These are phyloP conservation scores for Onychomys torridus DNA, from an alignment of 2,797 vertebrate genomes.

Conservation along the genomic window DNA sequence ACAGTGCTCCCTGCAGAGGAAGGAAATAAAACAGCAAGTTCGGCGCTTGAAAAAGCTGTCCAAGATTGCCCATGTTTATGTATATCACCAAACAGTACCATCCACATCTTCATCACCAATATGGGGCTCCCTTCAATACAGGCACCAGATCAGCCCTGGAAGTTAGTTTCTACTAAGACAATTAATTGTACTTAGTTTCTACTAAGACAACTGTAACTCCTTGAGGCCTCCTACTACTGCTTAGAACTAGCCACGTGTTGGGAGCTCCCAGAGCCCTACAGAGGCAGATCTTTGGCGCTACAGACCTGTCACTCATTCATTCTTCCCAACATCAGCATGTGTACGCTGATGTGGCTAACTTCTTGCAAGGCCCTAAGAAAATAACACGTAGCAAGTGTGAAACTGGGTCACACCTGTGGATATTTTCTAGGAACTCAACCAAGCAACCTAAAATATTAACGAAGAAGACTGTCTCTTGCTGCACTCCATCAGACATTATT, in stretches of 20 bases:
- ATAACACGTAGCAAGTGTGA: not conserved
- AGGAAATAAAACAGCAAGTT: not conserved
- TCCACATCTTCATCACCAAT: not conserved
- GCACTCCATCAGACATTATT: not conserved
- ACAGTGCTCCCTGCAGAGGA: not conserved
- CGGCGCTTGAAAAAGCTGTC: not conserved
- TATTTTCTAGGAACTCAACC: conserved; percentile 14
- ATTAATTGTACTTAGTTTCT: conserved; percentile 24
- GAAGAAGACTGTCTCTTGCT: not conserved
- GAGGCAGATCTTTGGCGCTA: not conserved
- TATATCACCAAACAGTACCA: conserved; percentile 27
- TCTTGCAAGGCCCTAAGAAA: conserved; percentile 7
- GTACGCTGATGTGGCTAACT: not conserved
- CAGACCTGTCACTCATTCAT: not conserved
- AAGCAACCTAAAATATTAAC: conserved; percentile 42
- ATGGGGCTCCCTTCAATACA: not conserved
- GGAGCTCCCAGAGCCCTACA: not conserved
- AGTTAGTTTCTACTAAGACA: conserved; percentile 43
- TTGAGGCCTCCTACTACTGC: not conserved
- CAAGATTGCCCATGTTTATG: not conserved
- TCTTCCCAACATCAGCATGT: not conserved
- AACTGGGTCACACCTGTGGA: not conserved
- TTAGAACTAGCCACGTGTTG: not conserved
- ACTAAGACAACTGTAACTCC: conserved; percentile 20
- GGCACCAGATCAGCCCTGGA: not conserved